Base-by-base conservation (phyloP, 2,888 invertebrate species). In the Onchidella celtica region DNA sequence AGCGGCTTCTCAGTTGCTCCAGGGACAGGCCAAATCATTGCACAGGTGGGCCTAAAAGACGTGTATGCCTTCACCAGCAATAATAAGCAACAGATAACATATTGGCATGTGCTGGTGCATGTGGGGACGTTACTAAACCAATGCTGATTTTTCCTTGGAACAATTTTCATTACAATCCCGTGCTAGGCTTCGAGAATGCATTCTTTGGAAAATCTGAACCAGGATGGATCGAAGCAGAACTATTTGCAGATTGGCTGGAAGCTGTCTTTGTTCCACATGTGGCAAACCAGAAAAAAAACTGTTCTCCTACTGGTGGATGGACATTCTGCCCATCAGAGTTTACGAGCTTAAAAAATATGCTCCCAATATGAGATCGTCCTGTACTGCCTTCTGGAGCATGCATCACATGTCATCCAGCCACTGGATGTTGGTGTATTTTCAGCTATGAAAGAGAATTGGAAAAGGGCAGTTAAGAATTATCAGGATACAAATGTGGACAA, bases 401-500 rank as follows among this genome's bases (percentile, higher is more conserved):
- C 81, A 17, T 79, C 79, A 14, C 85, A 86, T 40, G 17, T 85
- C 1, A 63, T 83, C 14, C 86, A 86, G 68, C 84, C 86, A 1
- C 66, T 82, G 1, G 84, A 86, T 59, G 38, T 84, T 17, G 40
- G 72, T 3, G 70, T 85, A 2, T 83, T 83, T 69, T 66, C 73
- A 3, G 14, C 76, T 2, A 38, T 86, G 24, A 86, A 86, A 70
- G 29, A 38, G 14, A 21, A 47, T 32, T 84, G 85, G 84, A 29
- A 27, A 17, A 55, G 55, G 32, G 9, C 6, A 11, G 47, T 47
- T 11, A 6, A 47, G 17, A 47, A 11, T 47, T 47, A 11, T 47
- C 47, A 47, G 47, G 47, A 47, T 6, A 47, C 47, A 17, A 17
- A 6, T 17, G 9, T 11, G 9, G 9, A 47, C 9, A 47, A 6